Conservation (phyloP, 2,888 invertebrate species). For the Dolichomitus sp. region DNA sequence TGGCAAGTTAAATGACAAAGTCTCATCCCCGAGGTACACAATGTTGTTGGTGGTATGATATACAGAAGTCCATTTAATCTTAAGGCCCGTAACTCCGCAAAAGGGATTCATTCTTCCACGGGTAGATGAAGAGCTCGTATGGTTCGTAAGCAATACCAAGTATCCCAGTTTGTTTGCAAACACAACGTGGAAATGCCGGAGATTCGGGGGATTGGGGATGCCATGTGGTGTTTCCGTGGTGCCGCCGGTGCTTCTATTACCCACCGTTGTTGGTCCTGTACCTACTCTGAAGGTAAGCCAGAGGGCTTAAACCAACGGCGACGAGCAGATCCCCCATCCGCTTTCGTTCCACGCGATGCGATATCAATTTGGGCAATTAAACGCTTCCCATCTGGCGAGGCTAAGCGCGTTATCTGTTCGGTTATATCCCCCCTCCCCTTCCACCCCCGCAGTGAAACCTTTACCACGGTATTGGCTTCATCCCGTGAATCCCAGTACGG, state of each 20-base stretch:
- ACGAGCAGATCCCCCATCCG: conserved; percentile 47
- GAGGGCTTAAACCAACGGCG: conserved; percentile 62
- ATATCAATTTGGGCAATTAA: conserved; percentile 82
- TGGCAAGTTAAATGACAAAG: neutral
- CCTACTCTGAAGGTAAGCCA: conserved; percentile 48
- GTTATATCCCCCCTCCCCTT: conserved; percentile 73
- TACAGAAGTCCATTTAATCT: conserved; percentile 44
- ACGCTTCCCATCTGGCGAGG: conserved; percentile 76
- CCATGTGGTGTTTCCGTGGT: conserved; percentile 25
- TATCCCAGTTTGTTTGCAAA: conserved; percentile 22
- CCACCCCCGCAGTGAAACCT: neutral
- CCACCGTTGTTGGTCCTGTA: conserved; percentile 36
- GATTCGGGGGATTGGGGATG: conserved; percentile 52
- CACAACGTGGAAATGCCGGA: conserved; percentile 48
- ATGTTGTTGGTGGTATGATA: conserved; percentile 8
- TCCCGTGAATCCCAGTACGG: neutral
- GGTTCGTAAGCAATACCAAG: neutral
- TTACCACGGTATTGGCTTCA: conserved; percentile 9
- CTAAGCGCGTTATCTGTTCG: conserved; percentile 80
- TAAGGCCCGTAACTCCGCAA: conserved; percentile 36
- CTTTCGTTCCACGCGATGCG: conserved; percentile 55
- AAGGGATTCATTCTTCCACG: conserved; percentile 6
- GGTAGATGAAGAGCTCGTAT: neutral
- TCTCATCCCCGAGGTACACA: neutral
- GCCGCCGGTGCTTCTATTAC: conserved; percentile 19